Conservation (phyloP, 1,140 invertebrate genomes). For the Cyphomyrmex costatus region DNA sequence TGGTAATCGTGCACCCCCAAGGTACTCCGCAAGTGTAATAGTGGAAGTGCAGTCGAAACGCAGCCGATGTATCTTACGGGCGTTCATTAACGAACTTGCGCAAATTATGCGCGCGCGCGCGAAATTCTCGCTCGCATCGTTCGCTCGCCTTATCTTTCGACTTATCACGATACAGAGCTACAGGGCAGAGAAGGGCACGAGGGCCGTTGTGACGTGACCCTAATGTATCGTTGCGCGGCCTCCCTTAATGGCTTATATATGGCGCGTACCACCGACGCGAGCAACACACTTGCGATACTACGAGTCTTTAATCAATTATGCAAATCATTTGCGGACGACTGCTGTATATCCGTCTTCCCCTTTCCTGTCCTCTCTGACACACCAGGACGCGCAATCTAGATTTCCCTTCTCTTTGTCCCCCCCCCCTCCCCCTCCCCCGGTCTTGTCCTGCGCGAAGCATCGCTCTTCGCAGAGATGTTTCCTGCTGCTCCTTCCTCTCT, state of each 20-base stretch:
- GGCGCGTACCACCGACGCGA: slow-evolving; percentile 26
- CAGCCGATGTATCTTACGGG: slow-evolving; percentile 39
- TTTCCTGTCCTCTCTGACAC: slow-evolving; percentile 53
- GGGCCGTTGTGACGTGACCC: slow-evolving; percentile 53
- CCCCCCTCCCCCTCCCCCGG: slow-evolving; percentile 57
- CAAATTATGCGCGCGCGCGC: slow-evolving; percentile 43
- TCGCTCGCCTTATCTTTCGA: slow-evolving; percentile 13
- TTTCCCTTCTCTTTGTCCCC: slow-evolving; percentile 65
- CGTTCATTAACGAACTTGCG: slow-evolving; percentile 55
- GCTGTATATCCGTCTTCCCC: slow-evolving; percentile 63
- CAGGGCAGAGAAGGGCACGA: not conserved
- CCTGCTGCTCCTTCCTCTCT: slow-evolving; percentile 32
- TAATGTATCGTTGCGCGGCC: slow-evolving; percentile 49
- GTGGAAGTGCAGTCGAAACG: slow-evolving; percentile 46
- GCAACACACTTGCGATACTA: slow-evolving; percentile 51
- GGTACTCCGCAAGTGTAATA: slow-evolving; percentile 19
- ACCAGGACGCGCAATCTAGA: slow-evolving; percentile 67
- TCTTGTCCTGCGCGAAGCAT: slow-evolving; percentile 2
- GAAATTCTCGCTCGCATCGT: slow-evolving; percentile 44
- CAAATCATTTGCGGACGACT: slow-evolving; percentile 82
- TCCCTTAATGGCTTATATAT: slow-evolving; percentile 70
- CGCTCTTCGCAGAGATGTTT: slow-evolving; percentile 50
- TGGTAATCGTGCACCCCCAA: slow-evolving; percentile 38
- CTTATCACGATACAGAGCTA: slow-evolving; percentile 42
- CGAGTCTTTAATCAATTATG: slow-evolving; percentile 86